Base-by-base conservation (phyloP, 2,113 vertebrate genomes). In the Pseudonaja textilis region DNA sequence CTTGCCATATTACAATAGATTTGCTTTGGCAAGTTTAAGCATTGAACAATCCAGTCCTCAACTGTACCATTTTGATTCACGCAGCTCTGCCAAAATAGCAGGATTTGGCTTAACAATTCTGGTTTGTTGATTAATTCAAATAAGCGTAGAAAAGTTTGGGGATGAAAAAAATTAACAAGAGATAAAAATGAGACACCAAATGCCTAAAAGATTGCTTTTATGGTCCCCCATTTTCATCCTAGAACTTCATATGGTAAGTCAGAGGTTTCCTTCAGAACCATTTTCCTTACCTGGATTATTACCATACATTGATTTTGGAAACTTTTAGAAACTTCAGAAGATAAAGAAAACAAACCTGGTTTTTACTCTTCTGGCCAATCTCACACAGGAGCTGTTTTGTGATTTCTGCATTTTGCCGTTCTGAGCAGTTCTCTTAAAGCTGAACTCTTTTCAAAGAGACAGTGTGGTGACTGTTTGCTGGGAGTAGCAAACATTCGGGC, bases 381-480 rank as follows among this genome's bases (percentile, higher is more conserved):
- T 93, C 61, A 85, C 42, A 92, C 89, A 93, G 94, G 91, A 89
- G 55, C n/a, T 85, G 20, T 89, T 87, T 85, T 95, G 95, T 95
- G 95, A 93, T 91, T 97, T 97, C 94, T 95, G 88, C 95, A 93
- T 94, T 96, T 90, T 92, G 89, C 0, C 20, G 64, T 91, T 96
- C 96, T 96, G 96, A 93, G 39, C 14, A 69, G 92, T 93, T 93
- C 93, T 89, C 95, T 91, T 88, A 5, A 96, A 93, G 95, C 95
- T 96, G 96, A 95, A 85, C 90, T 42, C 89, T 91, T 85, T 94
- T 85, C 45, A 88, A 90, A 94, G 93, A 97, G 88, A 97, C 95
- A 97, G 95, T 94, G 94, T 5, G 94, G 94, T 93, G 91, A 96
- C 91, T 97, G 95, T 97, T 94, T 96, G 93, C 94, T 93, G 93